Conservation (phyloP, 2,797 vertebrate genomes). For the Clarias pachynema region DNA sequence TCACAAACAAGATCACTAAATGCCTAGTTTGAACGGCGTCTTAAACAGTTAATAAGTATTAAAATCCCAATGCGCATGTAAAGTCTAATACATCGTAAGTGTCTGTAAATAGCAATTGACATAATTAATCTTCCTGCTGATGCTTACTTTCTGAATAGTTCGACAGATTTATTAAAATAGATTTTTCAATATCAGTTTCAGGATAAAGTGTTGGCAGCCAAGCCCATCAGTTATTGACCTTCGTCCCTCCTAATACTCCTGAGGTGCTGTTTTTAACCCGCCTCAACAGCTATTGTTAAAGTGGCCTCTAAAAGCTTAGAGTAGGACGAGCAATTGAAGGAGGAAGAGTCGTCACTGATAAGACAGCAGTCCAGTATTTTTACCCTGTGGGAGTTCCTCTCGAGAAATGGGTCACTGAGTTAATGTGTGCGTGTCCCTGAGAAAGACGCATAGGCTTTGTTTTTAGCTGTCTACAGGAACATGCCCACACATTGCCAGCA, state of each 20-base stretch:
- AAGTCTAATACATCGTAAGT: not conserved
- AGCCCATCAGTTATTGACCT: slow-evolving; percentile 25
- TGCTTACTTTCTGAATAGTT: not conserved
- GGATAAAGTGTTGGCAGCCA: not conserved
- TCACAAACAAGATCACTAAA: too few relatives aligned
- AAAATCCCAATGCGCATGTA: not conserved
- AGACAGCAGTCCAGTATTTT: not conserved
- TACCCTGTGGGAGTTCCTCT: not conserved
- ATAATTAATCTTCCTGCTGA: not conserved
- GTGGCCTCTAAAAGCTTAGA: not conserved
- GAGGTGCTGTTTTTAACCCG: not conserved
- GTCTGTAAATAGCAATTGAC: too few relatives aligned
- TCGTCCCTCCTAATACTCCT: slow-evolving; percentile 17
- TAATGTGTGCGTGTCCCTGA: slow-evolving; percentile 12
- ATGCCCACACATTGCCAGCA: slow-evolving; percentile 26
- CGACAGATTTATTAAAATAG: not conserved
- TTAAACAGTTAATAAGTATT: not conserved
- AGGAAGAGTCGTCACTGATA: not conserved
- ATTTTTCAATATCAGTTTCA: not conserved
- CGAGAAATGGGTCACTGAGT: not conserved
- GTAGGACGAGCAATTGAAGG: not conserved
- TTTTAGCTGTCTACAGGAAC: slow-evolving; percentile 35
- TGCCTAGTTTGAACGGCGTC: too few relatives aligned
- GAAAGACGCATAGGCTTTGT: slow-evolving; percentile 19
- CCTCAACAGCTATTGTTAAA: not conserved